A percentile compares a stretch with the other conserved stretches of the same genome.
These are phyloP conservation scores for Polyergus mexicanus DNA, from an alignment of 1,140 invertebrate genomes.

Conservation along the genomic window DNA sequence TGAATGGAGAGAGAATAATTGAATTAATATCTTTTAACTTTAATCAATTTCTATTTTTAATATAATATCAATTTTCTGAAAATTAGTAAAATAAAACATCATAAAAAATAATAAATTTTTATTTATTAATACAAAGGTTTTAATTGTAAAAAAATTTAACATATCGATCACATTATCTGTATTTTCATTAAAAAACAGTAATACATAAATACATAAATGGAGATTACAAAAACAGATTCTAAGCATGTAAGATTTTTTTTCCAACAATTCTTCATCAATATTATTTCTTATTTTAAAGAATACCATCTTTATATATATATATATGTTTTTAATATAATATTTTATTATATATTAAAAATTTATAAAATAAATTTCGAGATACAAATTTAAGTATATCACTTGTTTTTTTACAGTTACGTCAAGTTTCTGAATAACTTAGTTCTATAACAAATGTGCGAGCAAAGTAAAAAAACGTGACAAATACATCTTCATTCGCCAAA, in stretches of 20 bases:
- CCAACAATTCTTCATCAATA: not conserved
- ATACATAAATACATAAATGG: not conserved
- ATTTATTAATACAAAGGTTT: not conserved
- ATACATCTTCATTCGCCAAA: constrained; percentile 22
- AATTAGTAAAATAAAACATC: not conserved
- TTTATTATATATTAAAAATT: not conserved
- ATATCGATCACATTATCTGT: not conserved
- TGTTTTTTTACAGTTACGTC: not conserved
- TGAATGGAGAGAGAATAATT: constrained; percentile 64
- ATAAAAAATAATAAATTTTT: not conserved
- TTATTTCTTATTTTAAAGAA: not conserved
- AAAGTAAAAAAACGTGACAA: not conserved
- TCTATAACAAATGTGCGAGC: constrained; percentile 10
- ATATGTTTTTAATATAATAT: not conserved
- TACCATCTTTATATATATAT: not conserved
- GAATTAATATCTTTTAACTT: constrained; percentile 13
- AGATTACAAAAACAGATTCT: not conserved
- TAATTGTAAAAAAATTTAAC: not conserved
- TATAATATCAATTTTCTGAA: not conserved
- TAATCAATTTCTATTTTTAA: not conserved
- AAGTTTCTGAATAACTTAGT: not conserved
- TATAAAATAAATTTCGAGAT: not conserved
- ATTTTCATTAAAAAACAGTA: not conserved
- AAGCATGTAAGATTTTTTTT: not conserved
- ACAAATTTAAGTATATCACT: not conserved